Evolutionary conservation across 2,797 vertebrate species (phyloP).

Genomic region (Periophthalmus magnuspinnatus): DNA sequence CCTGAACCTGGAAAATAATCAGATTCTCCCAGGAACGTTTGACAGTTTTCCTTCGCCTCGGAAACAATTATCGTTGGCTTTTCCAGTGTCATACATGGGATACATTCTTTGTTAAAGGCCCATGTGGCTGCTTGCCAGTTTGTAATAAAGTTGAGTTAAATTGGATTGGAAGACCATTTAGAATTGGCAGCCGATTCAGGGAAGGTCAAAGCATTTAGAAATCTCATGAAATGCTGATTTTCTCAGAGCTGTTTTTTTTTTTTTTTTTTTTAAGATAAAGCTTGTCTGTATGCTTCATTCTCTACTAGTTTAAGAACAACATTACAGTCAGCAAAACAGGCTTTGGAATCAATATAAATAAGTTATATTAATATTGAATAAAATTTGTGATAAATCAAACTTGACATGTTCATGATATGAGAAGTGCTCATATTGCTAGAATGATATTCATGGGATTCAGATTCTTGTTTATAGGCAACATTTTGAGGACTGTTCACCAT

Average conservation of each 20-base stretch:
- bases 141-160: slow-evolving; percentile 9
- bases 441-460: too few species aligned
- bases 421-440: too few species aligned
- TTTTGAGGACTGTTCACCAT: too few species aligned
- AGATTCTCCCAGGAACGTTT: slow-evolving; percentile 65
- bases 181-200: background rate
- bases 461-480: too few species aligned
- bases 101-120: slow-evolving; percentile 36
- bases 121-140: slow-evolving; percentile 35
- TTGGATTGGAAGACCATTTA: background rate
- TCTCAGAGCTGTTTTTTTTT: background rate
- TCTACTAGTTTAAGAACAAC: background rate
- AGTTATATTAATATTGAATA: background rate
- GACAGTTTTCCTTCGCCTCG: slow-evolving; percentile 55
- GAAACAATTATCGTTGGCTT: slow-evolving; percentile 54
- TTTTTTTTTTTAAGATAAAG: background rate
- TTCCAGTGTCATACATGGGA: slow-evolving; percentile 36
- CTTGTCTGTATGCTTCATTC: background rate
- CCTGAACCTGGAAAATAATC: slow-evolving; percentile 55
- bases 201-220: background rate
- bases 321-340: background rate
- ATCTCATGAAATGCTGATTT: background rate
- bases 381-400: background rate
- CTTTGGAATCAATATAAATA: background rate
- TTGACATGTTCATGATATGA: too few species aligned